Percentiles rank a stretch among this genome's conserved stretches.
These are phyloP conservation scores for Spea hammondii DNA, from an alignment of 2,797 vertebrate species.

Conservation along the genomic window DNA sequence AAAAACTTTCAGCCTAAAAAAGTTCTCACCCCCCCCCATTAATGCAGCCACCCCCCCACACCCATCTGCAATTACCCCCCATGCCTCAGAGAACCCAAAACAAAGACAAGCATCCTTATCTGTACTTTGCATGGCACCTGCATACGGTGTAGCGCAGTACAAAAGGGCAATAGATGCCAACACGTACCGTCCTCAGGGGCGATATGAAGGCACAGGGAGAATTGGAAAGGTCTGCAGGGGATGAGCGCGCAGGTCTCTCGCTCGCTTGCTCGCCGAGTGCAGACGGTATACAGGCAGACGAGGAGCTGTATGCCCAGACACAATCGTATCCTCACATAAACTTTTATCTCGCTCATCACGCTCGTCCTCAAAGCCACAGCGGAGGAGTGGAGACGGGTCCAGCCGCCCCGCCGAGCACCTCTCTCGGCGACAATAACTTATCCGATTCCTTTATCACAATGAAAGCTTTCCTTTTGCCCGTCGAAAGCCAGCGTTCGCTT, in stretches of 20 bases:
- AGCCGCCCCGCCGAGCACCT: not conserved
- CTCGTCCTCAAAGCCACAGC: not conserved
- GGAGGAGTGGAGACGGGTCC: not conserved
- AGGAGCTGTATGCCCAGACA: not conserved
- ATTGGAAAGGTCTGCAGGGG: too few species aligned
- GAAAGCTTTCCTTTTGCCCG: not conserved
- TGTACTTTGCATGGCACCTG: too few species aligned
- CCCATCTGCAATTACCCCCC: not conserved
- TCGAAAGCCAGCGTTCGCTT: too few species aligned
- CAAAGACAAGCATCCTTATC: conserved; percentile 10
- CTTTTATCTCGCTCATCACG: conserved; percentile 17
- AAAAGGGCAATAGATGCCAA: too few species aligned
- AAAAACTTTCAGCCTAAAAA: conserved; percentile 9
- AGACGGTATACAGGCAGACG: too few species aligned
- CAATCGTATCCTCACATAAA: conserved; percentile 47
- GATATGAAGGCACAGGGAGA: too few species aligned
- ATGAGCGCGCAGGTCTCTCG: too few species aligned
- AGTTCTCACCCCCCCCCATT: not conserved
- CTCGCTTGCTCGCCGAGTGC: too few species aligned
- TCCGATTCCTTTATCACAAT: not conserved
- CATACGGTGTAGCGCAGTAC: too few species aligned
- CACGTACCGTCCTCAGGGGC: too few species aligned
- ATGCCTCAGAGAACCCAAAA: conserved; percentile 4
- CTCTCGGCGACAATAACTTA: too few species aligned
- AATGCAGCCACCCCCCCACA: not conserved